Percentiles rank a stretch among this genome's conserved stretches.
phyloP scores from a whole-genome alignment of 1,140 invertebrate species.

The Vanessa tameamea region DNA sequence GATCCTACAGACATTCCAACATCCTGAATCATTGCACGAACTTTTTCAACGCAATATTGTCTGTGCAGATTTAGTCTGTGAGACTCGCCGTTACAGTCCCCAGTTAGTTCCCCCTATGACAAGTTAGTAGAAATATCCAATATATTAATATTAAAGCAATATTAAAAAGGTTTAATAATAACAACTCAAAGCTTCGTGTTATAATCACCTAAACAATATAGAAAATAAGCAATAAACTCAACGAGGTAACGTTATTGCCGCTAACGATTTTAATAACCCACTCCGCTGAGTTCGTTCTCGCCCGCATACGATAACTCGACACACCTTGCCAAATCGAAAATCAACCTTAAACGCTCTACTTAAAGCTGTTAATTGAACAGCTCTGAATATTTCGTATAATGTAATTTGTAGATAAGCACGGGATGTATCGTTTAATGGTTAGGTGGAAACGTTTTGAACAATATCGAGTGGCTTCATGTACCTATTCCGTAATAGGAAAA shows the following conservation, averaged over 20 bases:
- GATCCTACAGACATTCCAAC: too few relatives aligned
- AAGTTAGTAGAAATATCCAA: too few relatives aligned
- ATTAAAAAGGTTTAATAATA: background rate
- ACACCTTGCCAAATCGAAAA: background rate
- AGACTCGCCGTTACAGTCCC: too few relatives aligned
- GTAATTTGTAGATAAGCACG: conserved; percentile 27
- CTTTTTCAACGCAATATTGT: too few relatives aligned
- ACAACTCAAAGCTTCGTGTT: background rate
- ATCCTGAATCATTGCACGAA: too few relatives aligned
- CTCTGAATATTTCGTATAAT: background rate
- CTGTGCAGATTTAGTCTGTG: too few relatives aligned
- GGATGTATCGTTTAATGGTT: conserved; percentile 18
- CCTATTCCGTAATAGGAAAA: background rate
- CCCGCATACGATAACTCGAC: conserved; percentile 23
- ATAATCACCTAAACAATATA: background rate
- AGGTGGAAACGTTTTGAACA: conserved; percentile 12
- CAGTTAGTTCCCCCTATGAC: too few relatives aligned
- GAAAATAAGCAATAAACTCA: conserved; percentile 1
- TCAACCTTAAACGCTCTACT: background rate
- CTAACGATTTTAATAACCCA: conserved; percentile 33
- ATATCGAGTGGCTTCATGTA: background rate
- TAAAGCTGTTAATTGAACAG: conserved; percentile 11
- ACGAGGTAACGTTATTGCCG: conserved; percentile 8
- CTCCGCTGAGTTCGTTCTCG: conserved; percentile 24
- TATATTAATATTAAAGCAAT: background rate